Percentiles rank a stretch among this genome's conserved stretches.
These are phyloP conservation scores for Corythornis vintsioides DNA, from an alignment of 2,113 vertebrate genomes.

Conservation along the genomic window DNA sequence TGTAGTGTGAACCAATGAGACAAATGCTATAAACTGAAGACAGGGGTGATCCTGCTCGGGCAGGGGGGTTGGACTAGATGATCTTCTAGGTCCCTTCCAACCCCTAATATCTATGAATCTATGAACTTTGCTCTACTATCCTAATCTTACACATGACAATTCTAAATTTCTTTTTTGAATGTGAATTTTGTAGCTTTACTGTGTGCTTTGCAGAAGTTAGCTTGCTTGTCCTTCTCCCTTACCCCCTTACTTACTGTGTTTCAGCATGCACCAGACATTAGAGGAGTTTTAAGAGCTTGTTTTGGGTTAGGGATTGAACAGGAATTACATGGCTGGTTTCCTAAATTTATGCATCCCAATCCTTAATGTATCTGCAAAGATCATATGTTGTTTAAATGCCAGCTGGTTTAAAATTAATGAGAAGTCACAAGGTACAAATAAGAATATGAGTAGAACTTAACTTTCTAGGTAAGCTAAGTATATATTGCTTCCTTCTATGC, in stretches of 20 bases:
- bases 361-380: background rate
- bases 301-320: background rate
- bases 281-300: background rate
- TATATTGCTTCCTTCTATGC: background rate
- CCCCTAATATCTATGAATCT: too few species aligned
- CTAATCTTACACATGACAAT: background rate
- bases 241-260: background rate
- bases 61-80: too few species aligned
- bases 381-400: background rate
- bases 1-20: background rate
- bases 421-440: background rate
- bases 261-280: background rate
- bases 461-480: background rate
- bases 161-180: background rate
- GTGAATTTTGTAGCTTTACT: background rate
- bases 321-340: background rate
- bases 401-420: background rate
- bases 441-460: background rate
- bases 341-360: background rate
- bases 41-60: background rate
- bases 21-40: background rate
- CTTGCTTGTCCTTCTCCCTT: background rate
- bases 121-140: background rate
- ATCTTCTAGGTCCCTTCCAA: too few species aligned
- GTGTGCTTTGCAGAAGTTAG: background rate